Evolutionary conservation across 2,888 invertebrate genomes (phyloP).

Genomic region (Gerris lacustris): DNA sequence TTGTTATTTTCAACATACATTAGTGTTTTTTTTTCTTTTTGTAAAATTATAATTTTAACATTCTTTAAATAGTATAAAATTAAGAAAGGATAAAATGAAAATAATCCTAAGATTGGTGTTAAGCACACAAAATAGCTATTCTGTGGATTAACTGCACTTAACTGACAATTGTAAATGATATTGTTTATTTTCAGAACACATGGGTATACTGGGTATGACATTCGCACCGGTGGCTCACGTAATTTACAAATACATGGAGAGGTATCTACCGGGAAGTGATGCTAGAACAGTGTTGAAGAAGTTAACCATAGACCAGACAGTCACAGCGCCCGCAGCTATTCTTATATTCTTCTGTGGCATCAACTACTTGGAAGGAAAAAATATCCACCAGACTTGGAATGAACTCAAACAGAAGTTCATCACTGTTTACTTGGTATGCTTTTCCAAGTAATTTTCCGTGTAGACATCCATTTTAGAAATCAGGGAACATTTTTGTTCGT

Average conservation of each 20-base stretch:
- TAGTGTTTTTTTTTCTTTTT: no score
- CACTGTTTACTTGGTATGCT: not conserved
- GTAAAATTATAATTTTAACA: no score
- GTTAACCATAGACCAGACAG: not conserved
- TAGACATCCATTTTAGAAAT: no score
- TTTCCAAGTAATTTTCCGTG: no score
- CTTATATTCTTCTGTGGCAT: not conserved
- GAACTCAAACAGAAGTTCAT: not conserved
- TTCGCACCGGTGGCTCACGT: not conserved
- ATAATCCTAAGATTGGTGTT: no score
- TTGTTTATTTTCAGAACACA: not conserved
- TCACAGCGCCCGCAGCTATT: not conserved
- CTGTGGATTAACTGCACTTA: no score
- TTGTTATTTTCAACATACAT: no score
- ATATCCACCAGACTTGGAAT: not conserved
- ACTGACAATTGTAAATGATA: no score
- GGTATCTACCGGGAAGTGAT: not conserved
- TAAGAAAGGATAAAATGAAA: no score
- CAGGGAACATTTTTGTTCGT: no score
- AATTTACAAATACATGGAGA: not conserved
- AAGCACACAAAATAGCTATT: no score
- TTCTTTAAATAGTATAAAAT: no score
- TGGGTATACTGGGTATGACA: not conserved
- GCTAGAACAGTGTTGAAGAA: not conserved
- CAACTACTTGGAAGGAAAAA: not conserved